Conservation (phyloP, 2,113 vertebrate species). For the Ophiodon elongatus region DNA sequence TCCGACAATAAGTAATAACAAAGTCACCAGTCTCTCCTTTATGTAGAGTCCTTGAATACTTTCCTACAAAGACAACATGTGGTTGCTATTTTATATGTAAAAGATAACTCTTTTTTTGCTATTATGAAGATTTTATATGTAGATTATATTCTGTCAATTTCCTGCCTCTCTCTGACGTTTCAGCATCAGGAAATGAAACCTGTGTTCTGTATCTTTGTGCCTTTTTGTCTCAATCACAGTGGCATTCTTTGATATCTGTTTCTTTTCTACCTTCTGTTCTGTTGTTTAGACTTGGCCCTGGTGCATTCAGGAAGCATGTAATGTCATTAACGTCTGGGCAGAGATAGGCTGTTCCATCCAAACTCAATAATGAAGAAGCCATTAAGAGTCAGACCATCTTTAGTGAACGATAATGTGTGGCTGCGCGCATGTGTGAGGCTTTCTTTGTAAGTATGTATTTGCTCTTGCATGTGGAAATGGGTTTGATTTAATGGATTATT, state of each 20-base stretch:
- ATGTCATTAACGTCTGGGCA: slow-evolving; percentile 67
- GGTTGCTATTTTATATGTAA: neutral
- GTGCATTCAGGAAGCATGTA: slow-evolving; percentile 56
- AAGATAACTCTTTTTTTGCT: neutral
- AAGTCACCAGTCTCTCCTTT: neutral
- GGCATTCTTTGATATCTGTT: neutral
- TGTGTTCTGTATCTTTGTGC: neutral
- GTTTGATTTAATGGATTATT: slow-evolving; percentile 26
- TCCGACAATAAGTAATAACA: neutral
- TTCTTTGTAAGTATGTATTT: neutral
- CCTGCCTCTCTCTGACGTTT: neutral
- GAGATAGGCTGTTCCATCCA: slow-evolving; percentile 38
- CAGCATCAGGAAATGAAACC: slow-evolving; percentile 6
- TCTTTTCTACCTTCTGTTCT: slow-evolving; percentile 12
- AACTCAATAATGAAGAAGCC: slow-evolving; percentile 72
- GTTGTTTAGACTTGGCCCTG: slow-evolving; percentile 2
- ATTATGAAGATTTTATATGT: neutral
- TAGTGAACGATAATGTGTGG: slow-evolving; percentile 35
- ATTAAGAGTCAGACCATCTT: slow-evolving; percentile 54
- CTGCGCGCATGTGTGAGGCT: neutral
- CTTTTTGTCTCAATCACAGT: neutral
- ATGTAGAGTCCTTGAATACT: neutral
- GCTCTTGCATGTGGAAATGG: neutral
- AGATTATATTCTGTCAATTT: slow-evolving; percentile 4
- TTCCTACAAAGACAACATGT: neutral